phyloP scores from a whole-genome alignment of 2,113 vertebrate genomes.

The Pedetes capensis region DNA sequence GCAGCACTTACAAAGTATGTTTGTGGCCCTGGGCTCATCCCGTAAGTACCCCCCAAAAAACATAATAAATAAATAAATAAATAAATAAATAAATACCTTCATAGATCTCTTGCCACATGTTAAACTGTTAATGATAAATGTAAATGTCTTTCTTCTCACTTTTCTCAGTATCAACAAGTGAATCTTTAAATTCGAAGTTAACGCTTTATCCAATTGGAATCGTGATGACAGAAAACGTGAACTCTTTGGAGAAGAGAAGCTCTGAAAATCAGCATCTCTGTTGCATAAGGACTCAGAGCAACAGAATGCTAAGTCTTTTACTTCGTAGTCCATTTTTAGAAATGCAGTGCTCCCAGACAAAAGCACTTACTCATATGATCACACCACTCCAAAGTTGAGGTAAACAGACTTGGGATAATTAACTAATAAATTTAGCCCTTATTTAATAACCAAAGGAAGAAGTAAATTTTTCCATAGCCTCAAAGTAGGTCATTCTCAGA shows the following conservation, averaged over 20 bases:
- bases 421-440: constrained; percentile 43
- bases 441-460: constrained; percentile 32
- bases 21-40: too few species aligned
- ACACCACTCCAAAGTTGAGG: neutral
- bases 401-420: constrained; percentile 2
- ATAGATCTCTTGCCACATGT: neutral
- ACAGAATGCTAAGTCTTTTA: neutral
- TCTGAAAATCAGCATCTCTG: neutral
- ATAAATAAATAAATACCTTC: too few species aligned
- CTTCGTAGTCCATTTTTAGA: neutral
- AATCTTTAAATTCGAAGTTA: neutral
- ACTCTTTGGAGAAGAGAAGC: neutral
- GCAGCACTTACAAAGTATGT: too few species aligned
- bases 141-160: neutral
- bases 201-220: neutral
- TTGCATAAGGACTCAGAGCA: neutral
- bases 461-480: neutral
- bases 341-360: neutral
- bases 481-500: constrained; percentile 10
- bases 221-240: neutral
- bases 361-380: neutral
- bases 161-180: neutral
- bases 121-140: neutral
- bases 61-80: too few species aligned
- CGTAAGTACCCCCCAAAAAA: too few species aligned